Evolutionary conservation across 2,888 invertebrate genomes (phyloP), one percentile per base, ranked within the genome.

Genomic region (Clistopyga incitator): DNA sequence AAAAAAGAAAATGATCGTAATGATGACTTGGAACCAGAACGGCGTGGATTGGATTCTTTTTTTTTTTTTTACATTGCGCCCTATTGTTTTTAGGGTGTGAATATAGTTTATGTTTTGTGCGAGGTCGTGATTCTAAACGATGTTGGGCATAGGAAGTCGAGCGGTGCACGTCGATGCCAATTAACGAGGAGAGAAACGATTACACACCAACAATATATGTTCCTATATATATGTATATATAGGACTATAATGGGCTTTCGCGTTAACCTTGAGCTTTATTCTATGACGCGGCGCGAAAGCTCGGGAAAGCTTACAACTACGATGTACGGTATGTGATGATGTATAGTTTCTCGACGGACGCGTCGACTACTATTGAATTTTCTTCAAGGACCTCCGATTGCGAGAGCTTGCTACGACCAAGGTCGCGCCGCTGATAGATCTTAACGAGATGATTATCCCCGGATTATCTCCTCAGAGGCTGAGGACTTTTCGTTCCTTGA

Each of bases 261-360:
- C 61, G 61, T n/a, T 61, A 34, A 61, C 61, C 61, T 61, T 61
- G 61, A 34, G 34, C 34, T n/a, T 6, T n/a, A 13, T 34, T 15
- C 34, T 29, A n/a, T 61, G 61, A 61, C 61, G 61, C n/a, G 29
- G 61, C 59, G 59, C 61, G 61, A 61, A 61, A 61, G 61, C 61
- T 61, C 61, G 61, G 61, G 61, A 61, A 61, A 61, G 61, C 61
- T 61, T 61, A 61, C 61, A 61, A 61, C 61, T 61, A 34, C 61
- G 34, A 34, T 61, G 61, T n/a, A 61, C 61, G 34, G 23, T 56
- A 56, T 11, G 25, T 23, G 23, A 56, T 23, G 23, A 56, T 25
- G 25, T 56, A 56, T 56, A 56, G 20, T 52, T 56, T 56, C 25
- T 11, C 54, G 54, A 11, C 54, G 54, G 23, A 56, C 54, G 25